Conservation (phyloP, 92 coral and sea anemone species). For the Pocillopora grandis region DNA sequence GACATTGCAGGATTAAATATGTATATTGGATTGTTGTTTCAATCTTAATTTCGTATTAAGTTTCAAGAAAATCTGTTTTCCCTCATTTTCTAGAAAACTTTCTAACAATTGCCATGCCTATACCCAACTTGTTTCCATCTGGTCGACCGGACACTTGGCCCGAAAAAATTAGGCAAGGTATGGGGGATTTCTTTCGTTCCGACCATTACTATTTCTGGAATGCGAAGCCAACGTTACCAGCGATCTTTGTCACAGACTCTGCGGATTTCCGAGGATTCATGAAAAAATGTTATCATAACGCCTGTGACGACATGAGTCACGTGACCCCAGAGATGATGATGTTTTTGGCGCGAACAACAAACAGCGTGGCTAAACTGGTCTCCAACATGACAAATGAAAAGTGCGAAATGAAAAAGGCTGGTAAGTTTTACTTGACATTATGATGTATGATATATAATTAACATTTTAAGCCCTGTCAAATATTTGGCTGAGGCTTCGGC, state of each 20-base stretch:
- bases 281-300: conserved; percentile 60
- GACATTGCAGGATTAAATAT: no score
- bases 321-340: conserved; percentile 41
- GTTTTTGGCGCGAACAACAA: conserved; percentile 51
- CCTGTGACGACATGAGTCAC: conserved; percentile 50
- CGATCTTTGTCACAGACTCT: conserved; percentile 61
- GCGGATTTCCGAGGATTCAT: conserved; percentile 65
- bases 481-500: no score
- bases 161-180: background rate
- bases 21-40: background rate
- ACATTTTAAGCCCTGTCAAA: no score
- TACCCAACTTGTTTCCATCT: background rate
- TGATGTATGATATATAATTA: no score
- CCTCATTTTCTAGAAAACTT: background rate
- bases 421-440: background rate
- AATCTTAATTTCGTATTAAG: background rate
- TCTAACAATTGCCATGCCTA: background rate
- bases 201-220: conserved; percentile 79
- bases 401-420: conserved; percentile 13
- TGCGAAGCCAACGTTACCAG: conserved; percentile 42
- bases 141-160: background rate
- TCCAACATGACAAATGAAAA: conserved; percentile 22
- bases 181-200: background rate
- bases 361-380: conserved; percentile 40
- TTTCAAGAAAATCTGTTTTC: background rate